Conservation (phyloP, 2,113 vertebrate species). For the Hippocampus zosterae region DNA sequence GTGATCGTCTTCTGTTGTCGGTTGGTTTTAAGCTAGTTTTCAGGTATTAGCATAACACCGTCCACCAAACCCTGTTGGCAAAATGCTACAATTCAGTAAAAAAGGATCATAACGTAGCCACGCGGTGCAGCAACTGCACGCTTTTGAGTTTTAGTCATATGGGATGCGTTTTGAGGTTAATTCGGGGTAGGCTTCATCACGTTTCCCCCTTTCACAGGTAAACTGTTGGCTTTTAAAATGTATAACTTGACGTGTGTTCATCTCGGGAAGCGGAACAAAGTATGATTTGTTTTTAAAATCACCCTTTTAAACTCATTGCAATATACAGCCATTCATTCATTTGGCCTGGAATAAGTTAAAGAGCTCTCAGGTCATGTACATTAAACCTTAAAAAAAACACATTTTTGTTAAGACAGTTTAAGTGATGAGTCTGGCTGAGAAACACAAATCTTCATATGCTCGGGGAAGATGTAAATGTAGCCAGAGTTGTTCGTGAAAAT, state of each 20-base stretch:
- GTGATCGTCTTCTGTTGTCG: neutral
- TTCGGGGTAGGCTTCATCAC: neutral
- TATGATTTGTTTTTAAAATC: neutral
- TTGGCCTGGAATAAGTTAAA: neutral
- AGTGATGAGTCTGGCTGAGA: too few relatives aligned
- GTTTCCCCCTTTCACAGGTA: neutral
- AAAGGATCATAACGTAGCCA: neutral
- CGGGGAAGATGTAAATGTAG: neutral
- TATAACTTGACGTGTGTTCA: neutral
- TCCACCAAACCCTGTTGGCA: neutral
- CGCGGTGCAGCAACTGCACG: neutral
- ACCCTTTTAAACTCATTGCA: neutral
- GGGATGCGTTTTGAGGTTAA: neutral
- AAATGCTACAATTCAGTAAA: neutral
- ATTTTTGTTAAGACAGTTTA: too few relatives aligned
- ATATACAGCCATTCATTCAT: neutral
- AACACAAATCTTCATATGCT: neutral
- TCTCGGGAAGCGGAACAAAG: neutral
- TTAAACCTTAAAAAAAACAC: too few relatives aligned
- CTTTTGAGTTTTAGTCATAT: neutral
- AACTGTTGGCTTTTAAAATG: neutral
- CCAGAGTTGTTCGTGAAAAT: too few relatives aligned
- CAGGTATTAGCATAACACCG: neutral
- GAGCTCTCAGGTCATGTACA: too few relatives aligned
- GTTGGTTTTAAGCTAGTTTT: conserved; percentile 6